Conservation (phyloP, 2,888 invertebrate species). For the Ochropacha duplaris region DNA sequence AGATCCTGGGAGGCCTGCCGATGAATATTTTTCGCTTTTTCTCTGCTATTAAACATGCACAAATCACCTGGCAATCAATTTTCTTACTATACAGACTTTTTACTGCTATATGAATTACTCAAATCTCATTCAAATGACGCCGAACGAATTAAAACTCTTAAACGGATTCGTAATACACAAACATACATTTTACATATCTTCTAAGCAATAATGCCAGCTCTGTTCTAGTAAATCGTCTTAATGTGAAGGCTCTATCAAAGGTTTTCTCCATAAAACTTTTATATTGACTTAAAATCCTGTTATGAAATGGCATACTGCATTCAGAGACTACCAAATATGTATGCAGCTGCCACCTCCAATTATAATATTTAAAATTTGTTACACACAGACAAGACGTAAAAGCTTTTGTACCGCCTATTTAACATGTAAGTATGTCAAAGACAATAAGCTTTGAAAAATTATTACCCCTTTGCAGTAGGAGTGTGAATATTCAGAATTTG, state of each 20-base stretch:
- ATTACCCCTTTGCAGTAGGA: conserved; percentile 22
- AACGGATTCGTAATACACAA: too few relatives aligned
- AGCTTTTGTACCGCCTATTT: conserved; percentile 28
- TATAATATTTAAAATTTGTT: conserved; percentile 26
- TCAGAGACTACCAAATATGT: too few relatives aligned
- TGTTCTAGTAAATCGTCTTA: neutral
- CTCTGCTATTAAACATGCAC: neutral
- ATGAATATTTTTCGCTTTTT: too few relatives aligned
- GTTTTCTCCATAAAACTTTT: too few relatives aligned
- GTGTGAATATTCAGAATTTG: conserved; percentile 12
- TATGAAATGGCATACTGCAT: too few relatives aligned
- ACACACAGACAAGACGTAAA: conserved; percentile 12
- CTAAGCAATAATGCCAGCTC: neutral
- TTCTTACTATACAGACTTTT: too few relatives aligned
- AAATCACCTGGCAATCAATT: neutral
- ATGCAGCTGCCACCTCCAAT: neutral
- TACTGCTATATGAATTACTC: too few relatives aligned
- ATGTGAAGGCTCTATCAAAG: neutral
- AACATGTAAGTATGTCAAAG: conserved; percentile 51
- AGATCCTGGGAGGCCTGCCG: too few relatives aligned
- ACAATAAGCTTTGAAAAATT: conserved; percentile 55
- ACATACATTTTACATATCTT: too few relatives aligned
- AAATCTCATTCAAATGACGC: too few relatives aligned
- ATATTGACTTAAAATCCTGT: too few relatives aligned
- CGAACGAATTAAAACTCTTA: too few relatives aligned